phyloP scores from a whole-genome alignment of 2,888 invertebrate genomes.

The Piscicola geometra region DNA sequence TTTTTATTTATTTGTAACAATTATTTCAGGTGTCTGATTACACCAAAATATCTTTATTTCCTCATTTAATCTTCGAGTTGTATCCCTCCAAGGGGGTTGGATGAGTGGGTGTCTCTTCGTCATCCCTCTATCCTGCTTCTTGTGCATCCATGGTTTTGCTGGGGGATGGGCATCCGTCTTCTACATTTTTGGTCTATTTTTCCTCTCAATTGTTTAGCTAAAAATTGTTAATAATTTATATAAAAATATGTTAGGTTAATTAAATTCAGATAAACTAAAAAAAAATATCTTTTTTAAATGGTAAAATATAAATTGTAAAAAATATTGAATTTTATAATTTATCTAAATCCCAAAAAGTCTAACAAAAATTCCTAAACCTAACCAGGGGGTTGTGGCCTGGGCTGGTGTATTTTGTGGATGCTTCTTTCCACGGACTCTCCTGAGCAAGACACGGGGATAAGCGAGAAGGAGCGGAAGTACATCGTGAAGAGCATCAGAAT shows the following conservation, averaged over 20 bases:
- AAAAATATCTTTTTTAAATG: background rate
- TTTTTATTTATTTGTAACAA: too few species aligned
- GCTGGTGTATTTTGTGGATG: slow-evolving; percentile 39
- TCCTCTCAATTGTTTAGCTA: background rate
- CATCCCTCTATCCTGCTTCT: slow-evolving; percentile 31
- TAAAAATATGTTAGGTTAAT: background rate
- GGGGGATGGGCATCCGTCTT: slow-evolving; percentile 41
- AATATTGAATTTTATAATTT: too few species aligned
- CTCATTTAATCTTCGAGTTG: too few species aligned
- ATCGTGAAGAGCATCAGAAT: slow-evolving; percentile 27
- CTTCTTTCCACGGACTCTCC: slow-evolving; percentile 36
- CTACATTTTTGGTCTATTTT: slow-evolving; percentile 39
- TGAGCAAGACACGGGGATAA: slow-evolving; percentile 34
- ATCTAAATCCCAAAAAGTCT: too few species aligned
- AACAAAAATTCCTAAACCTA: too few species aligned
- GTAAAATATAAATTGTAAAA: background rate
- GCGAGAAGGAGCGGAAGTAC: slow-evolving; percentile 33
- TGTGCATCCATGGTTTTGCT: slow-evolving; percentile 39
- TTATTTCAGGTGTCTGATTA: too few species aligned
- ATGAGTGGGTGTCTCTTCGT: slow-evolving; percentile 57
- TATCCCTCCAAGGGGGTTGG: slow-evolving; percentile 76
- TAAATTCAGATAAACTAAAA: background rate
- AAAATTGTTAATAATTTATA: background rate
- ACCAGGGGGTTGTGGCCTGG: slow-evolving; percentile 33
- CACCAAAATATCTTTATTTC: too few species aligned